Percentiles rank a stretch among this genome's conserved stretches.
phyloP scores from a whole-genome alignment of 2,113 vertebrate species.

The Damaliscus lunatus region DNA sequence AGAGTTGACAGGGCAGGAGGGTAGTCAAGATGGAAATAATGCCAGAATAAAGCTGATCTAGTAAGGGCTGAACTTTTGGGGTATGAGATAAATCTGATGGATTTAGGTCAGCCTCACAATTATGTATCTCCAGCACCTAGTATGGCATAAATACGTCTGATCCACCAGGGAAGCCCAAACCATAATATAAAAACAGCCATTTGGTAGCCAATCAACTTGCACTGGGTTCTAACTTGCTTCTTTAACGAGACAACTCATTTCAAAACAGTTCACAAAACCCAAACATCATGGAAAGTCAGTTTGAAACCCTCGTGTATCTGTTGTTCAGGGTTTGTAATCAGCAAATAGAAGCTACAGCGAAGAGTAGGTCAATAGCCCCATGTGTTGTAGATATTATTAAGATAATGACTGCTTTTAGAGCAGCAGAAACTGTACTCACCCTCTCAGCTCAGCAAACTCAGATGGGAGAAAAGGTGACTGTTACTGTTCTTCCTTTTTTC shows the following conservation, averaged over 20 bases:
- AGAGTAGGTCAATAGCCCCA: background rate
- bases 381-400: background rate
- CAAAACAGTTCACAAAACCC: background rate
- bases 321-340: background rate
- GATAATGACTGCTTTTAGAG: background rate
- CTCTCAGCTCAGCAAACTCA: background rate
- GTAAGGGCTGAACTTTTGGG: background rate
- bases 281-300: background rate
- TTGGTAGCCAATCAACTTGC: background rate
- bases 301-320: background rate
- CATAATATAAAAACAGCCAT: background rate
- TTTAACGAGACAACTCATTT: background rate
- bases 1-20: background rate
- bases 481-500: background rate
- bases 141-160: fast-evolving
- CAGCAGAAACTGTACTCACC: background rate
- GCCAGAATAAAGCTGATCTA: background rate
- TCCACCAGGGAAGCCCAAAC: background rate
- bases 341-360: background rate
- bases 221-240: background rate
- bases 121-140: background rate
- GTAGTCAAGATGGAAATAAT: background rate
- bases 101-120: background rate
- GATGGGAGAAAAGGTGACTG: background rate
- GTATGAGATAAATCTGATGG: background rate